Conservation (phyloP, 2,797 vertebrate genomes). For the Aldrovandia affinis region DNA sequence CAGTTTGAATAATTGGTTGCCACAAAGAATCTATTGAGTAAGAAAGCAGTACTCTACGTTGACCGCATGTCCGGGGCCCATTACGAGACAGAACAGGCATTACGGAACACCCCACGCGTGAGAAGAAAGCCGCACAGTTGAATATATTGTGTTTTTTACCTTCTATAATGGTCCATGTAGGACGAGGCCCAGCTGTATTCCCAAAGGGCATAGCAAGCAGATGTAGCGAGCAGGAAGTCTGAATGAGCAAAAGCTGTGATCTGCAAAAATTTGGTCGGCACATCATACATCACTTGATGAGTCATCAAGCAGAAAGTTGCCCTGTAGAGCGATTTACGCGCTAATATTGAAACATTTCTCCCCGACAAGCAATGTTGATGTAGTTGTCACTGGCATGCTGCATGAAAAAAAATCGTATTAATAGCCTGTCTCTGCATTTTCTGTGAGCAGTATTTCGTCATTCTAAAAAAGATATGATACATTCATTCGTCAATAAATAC, state of each 20-base stretch:
- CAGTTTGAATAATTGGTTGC: background rate
- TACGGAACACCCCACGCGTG: background rate
- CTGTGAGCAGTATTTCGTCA: too few relatives aligned
- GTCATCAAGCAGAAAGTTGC: conserved; percentile 46
- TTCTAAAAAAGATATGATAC: too few relatives aligned
- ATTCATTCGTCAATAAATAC: too few relatives aligned
- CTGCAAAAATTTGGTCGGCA: conserved; percentile 54
- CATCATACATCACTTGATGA: conserved; percentile 53
- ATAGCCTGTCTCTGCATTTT: too few relatives aligned
- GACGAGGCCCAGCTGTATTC: conserved; percentile 71
- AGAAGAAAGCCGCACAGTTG: background rate
- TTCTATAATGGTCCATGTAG: conserved; percentile 63
- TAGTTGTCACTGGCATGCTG: too few relatives aligned
- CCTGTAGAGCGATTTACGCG: conserved; percentile 9
- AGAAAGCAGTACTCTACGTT: too few relatives aligned
- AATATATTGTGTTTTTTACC: conserved; percentile 35
- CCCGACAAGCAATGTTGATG: background rate
- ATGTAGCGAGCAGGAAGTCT: conserved; percentile 60
- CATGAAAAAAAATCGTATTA: too few relatives aligned
- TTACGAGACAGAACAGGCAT: too few relatives aligned
- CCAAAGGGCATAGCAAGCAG: conserved; percentile 67
- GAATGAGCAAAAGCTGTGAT: conserved; percentile 49
- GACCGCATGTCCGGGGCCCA: background rate
- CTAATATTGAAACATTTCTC: conserved; percentile 39
- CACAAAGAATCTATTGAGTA: background rate